Conservation (phyloP, 1,140 invertebrate genomes). For the Nylanderia fulva region DNA sequence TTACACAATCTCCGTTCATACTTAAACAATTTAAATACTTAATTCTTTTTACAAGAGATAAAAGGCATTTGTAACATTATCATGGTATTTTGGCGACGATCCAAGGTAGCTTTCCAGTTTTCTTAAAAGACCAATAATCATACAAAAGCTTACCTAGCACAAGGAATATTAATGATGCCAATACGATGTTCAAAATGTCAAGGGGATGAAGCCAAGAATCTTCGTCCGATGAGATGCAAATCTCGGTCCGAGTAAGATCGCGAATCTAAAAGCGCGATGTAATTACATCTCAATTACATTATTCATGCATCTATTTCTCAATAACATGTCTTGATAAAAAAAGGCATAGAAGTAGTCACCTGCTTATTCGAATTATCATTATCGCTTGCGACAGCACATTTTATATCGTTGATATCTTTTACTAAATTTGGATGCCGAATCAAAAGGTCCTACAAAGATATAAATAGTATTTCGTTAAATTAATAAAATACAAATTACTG, state of each 20-base stretch:
- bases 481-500: background rate
- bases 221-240: slow-evolving; percentile 87
- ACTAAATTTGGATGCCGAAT: slow-evolving; percentile 90
- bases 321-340: background rate
- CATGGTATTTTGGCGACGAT: slow-evolving; percentile 91
- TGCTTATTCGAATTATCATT: slow-evolving; percentile 88
- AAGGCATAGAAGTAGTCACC: slow-evolving; percentile 82
- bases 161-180: slow-evolving; percentile 89
- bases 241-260: slow-evolving; percentile 88
- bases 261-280: slow-evolving; percentile 87
- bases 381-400: slow-evolving; percentile 87
- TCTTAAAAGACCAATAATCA: slow-evolving; percentile 93
- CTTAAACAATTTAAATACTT: background rate
- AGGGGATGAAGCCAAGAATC: slow-evolving; percentile 87
- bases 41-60: background rate
- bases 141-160: slow-evolving; percentile 91
- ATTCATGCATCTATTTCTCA: background rate
- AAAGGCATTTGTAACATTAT: slow-evolving; percentile 45
- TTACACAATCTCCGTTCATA: background rate
- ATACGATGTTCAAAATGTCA: slow-evolving; percentile 90
- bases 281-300: slow-evolving; percentile 6
- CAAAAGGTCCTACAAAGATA: slow-evolving; percentile 86
- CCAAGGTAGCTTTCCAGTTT: slow-evolving; percentile 92
- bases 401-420: slow-evolving; percentile 89
- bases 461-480: background rate